phyloP scores from a whole-genome alignment of 1,140 invertebrate genomes.

The Drosophila teissieri region DNA sequence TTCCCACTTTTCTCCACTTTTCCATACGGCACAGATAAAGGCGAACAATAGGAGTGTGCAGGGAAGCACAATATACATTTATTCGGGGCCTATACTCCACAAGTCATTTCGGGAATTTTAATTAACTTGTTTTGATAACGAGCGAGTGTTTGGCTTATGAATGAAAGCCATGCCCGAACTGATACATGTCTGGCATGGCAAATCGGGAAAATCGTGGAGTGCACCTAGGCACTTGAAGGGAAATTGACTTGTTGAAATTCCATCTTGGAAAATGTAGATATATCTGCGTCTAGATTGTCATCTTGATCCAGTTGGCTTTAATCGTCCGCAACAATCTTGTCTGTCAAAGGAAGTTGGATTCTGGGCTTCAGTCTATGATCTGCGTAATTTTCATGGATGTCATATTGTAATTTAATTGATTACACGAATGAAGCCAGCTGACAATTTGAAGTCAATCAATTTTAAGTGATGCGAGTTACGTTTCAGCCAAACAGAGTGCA shows the following conservation, averaged over 20 bases:
- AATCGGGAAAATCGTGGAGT: constrained; percentile 4
- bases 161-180: constrained; percentile 2
- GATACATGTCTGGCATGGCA: constrained; percentile 35
- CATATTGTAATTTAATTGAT: neutral
- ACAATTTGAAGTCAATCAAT: neutral
- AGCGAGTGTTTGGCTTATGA: constrained; percentile 25
- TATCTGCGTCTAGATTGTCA: neutral
- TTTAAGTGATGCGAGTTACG: neutral
- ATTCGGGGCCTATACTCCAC: constrained; percentile 37
- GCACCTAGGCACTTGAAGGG: neutral
- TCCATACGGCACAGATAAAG: constrained; percentile 50
- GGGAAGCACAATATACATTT: constrained; percentile 40
- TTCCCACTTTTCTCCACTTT: neutral
- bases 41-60: constrained; percentile 63
- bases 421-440: neutral
- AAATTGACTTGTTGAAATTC: constrained; percentile 4
- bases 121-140: constrained; percentile 73
- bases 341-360: neutral
- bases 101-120: constrained; percentile 73
- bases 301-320: neutral
- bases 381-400: neutral
- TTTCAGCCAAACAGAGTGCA: neutral
- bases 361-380: neutral
- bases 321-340: neutral
- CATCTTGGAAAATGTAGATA: neutral